A percentile compares a stretch with the other conserved stretches of the same genome.
phyloP scores from a whole-genome alignment of 2,888 invertebrate species.

The Maniola hyperantus region DNA sequence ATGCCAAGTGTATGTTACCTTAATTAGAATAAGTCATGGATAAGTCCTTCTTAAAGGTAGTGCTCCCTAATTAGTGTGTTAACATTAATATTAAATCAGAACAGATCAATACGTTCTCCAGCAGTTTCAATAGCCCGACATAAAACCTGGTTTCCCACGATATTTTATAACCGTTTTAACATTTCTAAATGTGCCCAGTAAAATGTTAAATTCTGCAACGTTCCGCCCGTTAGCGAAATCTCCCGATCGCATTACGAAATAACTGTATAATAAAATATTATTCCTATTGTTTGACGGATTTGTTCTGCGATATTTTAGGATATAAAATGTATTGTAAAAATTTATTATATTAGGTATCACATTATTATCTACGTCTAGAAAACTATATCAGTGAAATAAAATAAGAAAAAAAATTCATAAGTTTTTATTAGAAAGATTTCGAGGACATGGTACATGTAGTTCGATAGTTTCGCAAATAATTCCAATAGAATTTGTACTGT shows the following conservation, averaged over 20 bases:
- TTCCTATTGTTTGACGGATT: conserved; percentile 33
- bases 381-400: neutral
- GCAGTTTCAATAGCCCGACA: conserved; percentile 28
- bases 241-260: conserved; percentile 38
- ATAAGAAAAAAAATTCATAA: neutral
- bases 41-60: too few species aligned
- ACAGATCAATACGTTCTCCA: conserved; percentile 13
- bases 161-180: conserved; percentile 43
- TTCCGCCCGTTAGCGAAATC: conserved; percentile 40
- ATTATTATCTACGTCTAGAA: neutral
- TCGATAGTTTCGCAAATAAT: too few species aligned
- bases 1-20: too few species aligned
- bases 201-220: conserved; percentile 48
- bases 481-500: too few species aligned
- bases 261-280: conserved; percentile 37
- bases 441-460: neutral
- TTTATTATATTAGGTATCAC: conserved; percentile 21
- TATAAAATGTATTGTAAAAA: conserved; percentile 26
- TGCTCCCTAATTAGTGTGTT: neutral
- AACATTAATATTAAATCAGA: neutral
- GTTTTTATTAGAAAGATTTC: neutral
- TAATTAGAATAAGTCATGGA: too few species aligned
- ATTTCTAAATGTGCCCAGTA: conserved; percentile 41
- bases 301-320: conserved; percentile 27
- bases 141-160: conserved; percentile 41